Base-by-base conservation (phyloP, 2,888 invertebrate genomes). In the Protodeltote pygarga region DNA sequence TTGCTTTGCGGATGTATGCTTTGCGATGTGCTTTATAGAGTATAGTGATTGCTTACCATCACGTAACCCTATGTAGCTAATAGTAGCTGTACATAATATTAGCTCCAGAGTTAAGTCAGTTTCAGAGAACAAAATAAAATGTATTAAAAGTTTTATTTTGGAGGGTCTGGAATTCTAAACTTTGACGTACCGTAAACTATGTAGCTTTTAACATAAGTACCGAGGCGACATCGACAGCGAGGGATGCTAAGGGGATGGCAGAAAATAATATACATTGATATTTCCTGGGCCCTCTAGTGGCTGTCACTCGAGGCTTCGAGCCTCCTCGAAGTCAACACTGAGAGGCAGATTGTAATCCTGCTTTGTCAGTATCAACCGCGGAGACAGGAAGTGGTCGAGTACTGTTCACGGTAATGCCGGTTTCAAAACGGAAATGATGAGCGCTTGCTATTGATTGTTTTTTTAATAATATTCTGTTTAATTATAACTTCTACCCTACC, bases 221-320 rank as follows among this genome's bases (percentile, higher is more conserved):
- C 49, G 55, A 45, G 59, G 55, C 61, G n/a, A n/a, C n/a, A n/a
- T n/a, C 37, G 55, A 49, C 40, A 59, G 54, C 51, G 55, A 63
- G 62, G 61, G 61, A 16, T 45, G 63, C 44, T 54, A 58, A 62
- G 68, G 61, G 71, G 67, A 52, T 57, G 48, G 42, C 55, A 48
- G 66, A 71, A 72, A n/a, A n/a, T n/a, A n/a, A 76, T 77, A 77
- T 77, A 80, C 81, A 81, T 81, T 80, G 81, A 83, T 83, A 83
- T 81, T 81, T 79, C 74, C 64, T 81, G 76, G 65, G 76, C 72
- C 55, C 76, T 79, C 73, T 76, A 72, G 68, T 62, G 71, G 68
- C 65, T 68, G 77, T 75, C 80, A 79, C 80, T 81, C 71, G 66
- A 61, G 63, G 65, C 59, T 65, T 79, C 62, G 70, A 87, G 83